Base-by-base conservation (phyloP, 2,888 invertebrate genomes). In the Ernsta delagoae region DNA sequence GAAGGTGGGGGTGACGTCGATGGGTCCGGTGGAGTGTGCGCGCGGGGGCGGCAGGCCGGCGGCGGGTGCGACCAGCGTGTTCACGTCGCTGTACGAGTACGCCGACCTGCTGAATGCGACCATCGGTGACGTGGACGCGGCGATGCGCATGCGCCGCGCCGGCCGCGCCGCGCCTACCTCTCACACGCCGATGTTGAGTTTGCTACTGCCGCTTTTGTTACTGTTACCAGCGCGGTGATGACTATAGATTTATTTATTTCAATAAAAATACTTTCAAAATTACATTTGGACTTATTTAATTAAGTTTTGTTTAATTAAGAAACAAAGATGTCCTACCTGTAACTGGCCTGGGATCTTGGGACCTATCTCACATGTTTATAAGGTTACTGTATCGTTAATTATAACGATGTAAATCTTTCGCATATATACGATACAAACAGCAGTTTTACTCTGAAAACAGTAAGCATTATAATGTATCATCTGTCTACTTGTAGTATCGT, bases 11-110 rank as follows among this genome's bases (percentile, higher is more conserved):
- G 83, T 89, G 54, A 88, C 89, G 59, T 89, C 89, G 56, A 84
- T 89, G 89, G 90, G 90, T 1, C 89, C 89, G 9, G 67, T 82
- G 69, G 82, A 84, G 75, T 89, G 89, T 79, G 79, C 78, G 45
- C 70, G 56, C 8, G 61, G 67, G 59, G 71, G 65, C 53, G 65
- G 34, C 12, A 43, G 48, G 48, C 77, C 77, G 36, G 67, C 74
- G 7, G 72, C 70, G 53, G 77, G 75, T 70, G 83, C 83, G 71
- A 81, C 84, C 69, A 89, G 89, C 81, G 92, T 92, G 74, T 85
- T 92, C 81, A 91, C 92, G 41, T 70, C 82, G 73, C 80, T 91
- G 70, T 77, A 77, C 71, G 79, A 75, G 54, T 90, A 91, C 82
- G 82, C 79, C 9, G 79, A 76, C 56, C 73, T 90, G 59, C 70